phyloP scores from a whole-genome alignment of 1,140 invertebrate genomes.

The Thaumetopoea pityocampa region DNA sequence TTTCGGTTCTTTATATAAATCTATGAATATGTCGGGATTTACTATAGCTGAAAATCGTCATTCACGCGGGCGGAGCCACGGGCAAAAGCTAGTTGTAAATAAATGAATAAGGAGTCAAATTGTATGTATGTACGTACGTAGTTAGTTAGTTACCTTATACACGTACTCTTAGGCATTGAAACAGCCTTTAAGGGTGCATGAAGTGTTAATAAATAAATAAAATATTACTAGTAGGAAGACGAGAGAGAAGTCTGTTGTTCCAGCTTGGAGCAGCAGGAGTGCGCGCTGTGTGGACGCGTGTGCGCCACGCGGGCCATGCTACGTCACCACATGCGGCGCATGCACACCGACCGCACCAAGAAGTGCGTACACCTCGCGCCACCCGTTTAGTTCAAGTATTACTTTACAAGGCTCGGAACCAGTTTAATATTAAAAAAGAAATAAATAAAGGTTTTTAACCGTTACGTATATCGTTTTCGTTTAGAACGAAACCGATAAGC shows the following conservation, averaged over 20 bases:
- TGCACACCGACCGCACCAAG: slow-evolving; percentile 32
- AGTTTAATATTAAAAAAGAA: no score
- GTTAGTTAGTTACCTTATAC: not conserved
- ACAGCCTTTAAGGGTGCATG: no score
- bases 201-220: no score
- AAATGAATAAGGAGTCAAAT: not conserved
- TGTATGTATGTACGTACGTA: not conserved
- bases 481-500: no score
- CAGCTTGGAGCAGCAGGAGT: slow-evolving; percentile 18
- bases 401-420: not conserved
- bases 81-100: no score
- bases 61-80: no score
- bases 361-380: slow-evolving; percentile 18
- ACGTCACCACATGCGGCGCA: slow-evolving; percentile 26
- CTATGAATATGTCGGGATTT: no score
- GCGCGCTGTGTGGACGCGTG: slow-evolving; percentile 25
- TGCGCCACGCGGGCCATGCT: slow-evolving; percentile 30
- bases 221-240: no score
- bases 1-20: no score
- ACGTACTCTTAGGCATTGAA: not conserved
- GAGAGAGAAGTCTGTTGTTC: not conserved
- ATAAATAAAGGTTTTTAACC: no score
- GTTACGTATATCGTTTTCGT: no score
- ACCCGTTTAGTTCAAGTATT: not conserved
- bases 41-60: not conserved